Percentiles rank a stretch among this genome's conserved stretches.
These are phyloP conservation scores for Meandrusa payeni DNA, from an alignment of 2,888 invertebrate species.

Conservation along the genomic window DNA sequence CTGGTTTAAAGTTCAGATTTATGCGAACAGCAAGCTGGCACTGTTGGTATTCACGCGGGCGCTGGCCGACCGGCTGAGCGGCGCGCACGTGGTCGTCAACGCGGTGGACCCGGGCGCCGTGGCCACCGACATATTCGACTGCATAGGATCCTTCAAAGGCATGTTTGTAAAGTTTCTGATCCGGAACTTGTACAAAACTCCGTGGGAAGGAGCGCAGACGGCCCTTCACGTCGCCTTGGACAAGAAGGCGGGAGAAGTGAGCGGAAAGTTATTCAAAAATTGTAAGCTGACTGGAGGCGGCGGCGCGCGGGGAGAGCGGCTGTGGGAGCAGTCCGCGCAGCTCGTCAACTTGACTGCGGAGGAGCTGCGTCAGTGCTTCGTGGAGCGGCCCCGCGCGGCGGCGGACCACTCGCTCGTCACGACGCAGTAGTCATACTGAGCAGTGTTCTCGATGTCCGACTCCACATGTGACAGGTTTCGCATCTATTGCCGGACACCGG, in stretches of 20 bases:
- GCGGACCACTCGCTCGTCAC: too few relatives aligned
- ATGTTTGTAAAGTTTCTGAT: constrained; percentile 81
- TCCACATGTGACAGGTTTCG: too few relatives aligned
- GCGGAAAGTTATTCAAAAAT: constrained; percentile 89
- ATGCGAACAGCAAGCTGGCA: constrained; percentile 85
- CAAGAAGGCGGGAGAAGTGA: constrained; percentile 82
- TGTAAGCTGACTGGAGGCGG: constrained; percentile 85
- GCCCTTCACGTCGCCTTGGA: constrained; percentile 86
- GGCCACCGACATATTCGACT: constrained; percentile 87
- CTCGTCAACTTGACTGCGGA: constrained; percentile 83
- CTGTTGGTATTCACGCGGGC: constrained; percentile 87
- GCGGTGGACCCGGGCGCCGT: constrained; percentile 92
- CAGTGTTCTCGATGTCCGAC: too few relatives aligned
- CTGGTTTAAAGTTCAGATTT: constrained; percentile 70
- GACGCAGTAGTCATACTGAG: too few relatives aligned
- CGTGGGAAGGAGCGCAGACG: constrained; percentile 91
- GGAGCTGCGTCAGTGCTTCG: constrained; percentile 82
- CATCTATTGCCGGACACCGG: too few relatives aligned
- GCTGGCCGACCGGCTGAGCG: constrained; percentile 83
- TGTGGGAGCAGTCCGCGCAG: constrained; percentile 82
- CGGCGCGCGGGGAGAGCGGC: constrained; percentile 83
- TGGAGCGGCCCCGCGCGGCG: too few relatives aligned
- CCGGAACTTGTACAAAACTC: constrained; percentile 85
- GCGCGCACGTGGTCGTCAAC: constrained; percentile 86
- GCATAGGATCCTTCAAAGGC: constrained; percentile 65